Conservation (phyloP, 1,140 invertebrate species). For the Scaptomyza pallida region DNA sequence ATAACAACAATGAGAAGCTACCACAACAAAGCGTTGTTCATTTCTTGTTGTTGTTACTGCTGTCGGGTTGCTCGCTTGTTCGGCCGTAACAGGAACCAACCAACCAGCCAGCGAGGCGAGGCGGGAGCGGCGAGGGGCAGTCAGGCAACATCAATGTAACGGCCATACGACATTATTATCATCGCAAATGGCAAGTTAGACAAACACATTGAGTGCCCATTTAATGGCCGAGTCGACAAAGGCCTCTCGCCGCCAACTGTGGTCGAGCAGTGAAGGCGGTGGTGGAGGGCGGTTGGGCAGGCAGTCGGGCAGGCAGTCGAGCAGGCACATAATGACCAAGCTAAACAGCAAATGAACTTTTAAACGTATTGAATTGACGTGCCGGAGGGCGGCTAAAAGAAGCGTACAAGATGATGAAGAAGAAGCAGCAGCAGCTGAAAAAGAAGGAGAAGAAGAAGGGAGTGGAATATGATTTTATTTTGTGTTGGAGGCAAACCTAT, state of each 20-base stretch:
- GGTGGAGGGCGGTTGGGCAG: not conserved
- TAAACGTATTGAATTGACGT: conserved; percentile 79
- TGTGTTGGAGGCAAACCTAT: not conserved
- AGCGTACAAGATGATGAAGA: not conserved
- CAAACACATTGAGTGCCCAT: conserved; percentile 82
- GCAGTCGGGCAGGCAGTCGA: not conserved
- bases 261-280: conserved; percentile 12
- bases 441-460: too few species aligned
- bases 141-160: conserved; percentile 68
- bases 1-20: conserved; percentile 27
- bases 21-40: conserved; percentile 7
- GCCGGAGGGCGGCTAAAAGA: conserved; percentile 4
- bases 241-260: conserved; percentile 22
- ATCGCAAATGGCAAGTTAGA: conserved; percentile 82
- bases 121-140: conserved; percentile 9
- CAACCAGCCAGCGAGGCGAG: not conserved
- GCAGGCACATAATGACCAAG: conserved; percentile 75
- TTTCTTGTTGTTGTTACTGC: not conserved
- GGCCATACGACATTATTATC: conserved; percentile 82
- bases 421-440: too few species aligned
- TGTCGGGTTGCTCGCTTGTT: conserved; percentile 3
- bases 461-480: not conserved
- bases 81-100: conserved; percentile 30
- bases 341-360: conserved; percentile 81
- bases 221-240: conserved; percentile 64